Evolutionary conservation across 1,140 invertebrate species (phyloP).

Genomic region (Ctenoplectra terminalis): DNA sequence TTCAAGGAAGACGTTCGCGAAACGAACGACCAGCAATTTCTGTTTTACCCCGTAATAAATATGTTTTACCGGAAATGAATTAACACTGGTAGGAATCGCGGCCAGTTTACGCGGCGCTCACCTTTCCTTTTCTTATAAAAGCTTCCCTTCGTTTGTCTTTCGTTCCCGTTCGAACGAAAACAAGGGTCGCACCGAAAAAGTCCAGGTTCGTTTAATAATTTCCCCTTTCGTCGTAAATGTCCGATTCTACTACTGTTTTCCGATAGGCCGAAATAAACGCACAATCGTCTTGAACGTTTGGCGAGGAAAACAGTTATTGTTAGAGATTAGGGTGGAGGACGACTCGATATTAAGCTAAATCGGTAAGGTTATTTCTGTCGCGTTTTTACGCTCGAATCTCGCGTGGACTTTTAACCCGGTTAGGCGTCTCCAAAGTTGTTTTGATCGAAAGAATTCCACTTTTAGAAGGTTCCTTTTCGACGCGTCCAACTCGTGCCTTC

Average conservation of each 20-base stretch:
- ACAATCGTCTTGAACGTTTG: not conserved
- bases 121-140: too few species aligned
- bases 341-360: not conserved
- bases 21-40: not conserved
- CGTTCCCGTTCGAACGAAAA: not conserved
- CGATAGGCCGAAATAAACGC: not conserved
- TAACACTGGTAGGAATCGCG: not conserved
- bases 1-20: not conserved
- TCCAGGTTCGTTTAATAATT: not conserved
- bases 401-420: not conserved
- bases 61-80: too few species aligned
- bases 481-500: too few species aligned
- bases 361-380: not conserved
- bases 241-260: too few species aligned
- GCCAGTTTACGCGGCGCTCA: too few species aligned
- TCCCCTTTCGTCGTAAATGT: not conserved
- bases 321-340: too few species aligned
- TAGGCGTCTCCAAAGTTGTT: too few species aligned
- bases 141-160: not conserved
- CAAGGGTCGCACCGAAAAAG: not conserved
- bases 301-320: not conserved
- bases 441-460: not conserved
- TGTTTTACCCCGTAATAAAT: too few species aligned
- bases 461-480: too few species aligned
- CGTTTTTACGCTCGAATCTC: not conserved